Base-by-base conservation (phyloP, 2,113 vertebrate genomes). In the Ailuropoda melanoleuca region DNA sequence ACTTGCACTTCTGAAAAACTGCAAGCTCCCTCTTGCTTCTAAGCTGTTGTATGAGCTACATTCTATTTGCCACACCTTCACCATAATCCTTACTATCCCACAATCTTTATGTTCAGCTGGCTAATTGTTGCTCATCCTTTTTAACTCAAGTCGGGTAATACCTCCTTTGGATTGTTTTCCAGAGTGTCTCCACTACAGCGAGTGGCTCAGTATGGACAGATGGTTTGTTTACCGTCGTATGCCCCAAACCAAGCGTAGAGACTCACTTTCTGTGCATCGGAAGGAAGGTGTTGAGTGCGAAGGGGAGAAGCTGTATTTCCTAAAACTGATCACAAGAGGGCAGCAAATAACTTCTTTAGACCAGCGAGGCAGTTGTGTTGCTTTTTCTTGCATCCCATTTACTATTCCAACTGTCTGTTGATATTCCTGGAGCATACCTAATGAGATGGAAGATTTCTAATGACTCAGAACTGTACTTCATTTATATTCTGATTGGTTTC, bases 221-320 rank as follows among this genome's bases (percentile, higher is more conserved):
- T 48, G 14, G 50, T 88, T 81, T 87, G 50, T 46, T 87, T 50
- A 50, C 14, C 31, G 21, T 46, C 53, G 50, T 26, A 31, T 56
- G 19, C n/a, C 77, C 48, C 4, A 55, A 39, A 50, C 19, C 43
- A 18, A 81, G 58, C 26, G 1, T 34, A 12, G 50, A 13, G 21
- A 13, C 21, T 43, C 21, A 11, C 12, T 15, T 26, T 88, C 34
- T 39, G 4, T 43, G 34, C 10, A 26, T 37, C 18, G 29, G 60
- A 80, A 82, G 29, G 48, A 84, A 14, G 26, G 26, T 7, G 39
- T 6, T 8, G 37, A 11, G 11, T 18, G 14, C 11, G 5, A 29
- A 75, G 37, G 6, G 43, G 21, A 92, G 72, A 92, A 56, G 43
- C 66, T 97, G 88, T 80, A 94, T 3, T 98, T 95, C 62, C 64